These are phyloP conservation scores for Cheilosia grossa DNA, from an alignment of 2,888 invertebrate species.

Conservation along the genomic window DNA sequence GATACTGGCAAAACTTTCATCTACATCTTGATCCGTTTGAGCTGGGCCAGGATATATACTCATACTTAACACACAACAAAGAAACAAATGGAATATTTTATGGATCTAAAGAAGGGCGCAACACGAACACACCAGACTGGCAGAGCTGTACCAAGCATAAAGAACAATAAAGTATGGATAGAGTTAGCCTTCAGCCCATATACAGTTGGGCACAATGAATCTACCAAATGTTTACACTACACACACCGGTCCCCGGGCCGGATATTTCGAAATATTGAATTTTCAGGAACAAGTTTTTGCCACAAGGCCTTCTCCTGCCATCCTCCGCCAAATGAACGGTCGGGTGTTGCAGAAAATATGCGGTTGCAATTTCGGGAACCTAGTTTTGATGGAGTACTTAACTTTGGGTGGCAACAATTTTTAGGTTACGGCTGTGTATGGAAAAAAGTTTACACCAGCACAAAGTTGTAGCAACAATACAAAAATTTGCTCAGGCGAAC, in stretches of 20 bases:
- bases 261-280: conserved; percentile 60
- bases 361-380: conserved; percentile 64
- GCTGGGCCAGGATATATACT: conserved; percentile 14
- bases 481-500: not conserved
- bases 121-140: not conserved
- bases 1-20: conserved; percentile 38
- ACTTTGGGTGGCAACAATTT: conserved; percentile 36
- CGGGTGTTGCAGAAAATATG: conserved; percentile 69
- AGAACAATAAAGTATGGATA: conserved; percentile 4
- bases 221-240: conserved; percentile 48
- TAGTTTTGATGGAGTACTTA: conserved; percentile 54
- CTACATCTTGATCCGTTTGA: conserved; percentile 44
- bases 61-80: conserved; percentile 54
- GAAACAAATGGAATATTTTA: conserved; percentile 67
- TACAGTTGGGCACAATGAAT: conserved; percentile 35
- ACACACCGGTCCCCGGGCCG: conserved; percentile 11
- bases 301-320: conserved; percentile 31
- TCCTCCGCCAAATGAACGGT: conserved; percentile 27
- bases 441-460: conserved; percentile 6
- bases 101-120: conserved; percentile 26
- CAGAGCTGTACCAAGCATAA: not conserved
- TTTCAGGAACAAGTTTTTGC: conserved; percentile 56
- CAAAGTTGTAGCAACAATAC: conserved; percentile 35
- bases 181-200: no score
- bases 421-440: conserved; percentile 27